Evolutionary conservation across 2,797 vertebrate species (phyloP), one percentile per base, ranked within the genome.

Genomic region (Masticophis lateralis): DNA sequence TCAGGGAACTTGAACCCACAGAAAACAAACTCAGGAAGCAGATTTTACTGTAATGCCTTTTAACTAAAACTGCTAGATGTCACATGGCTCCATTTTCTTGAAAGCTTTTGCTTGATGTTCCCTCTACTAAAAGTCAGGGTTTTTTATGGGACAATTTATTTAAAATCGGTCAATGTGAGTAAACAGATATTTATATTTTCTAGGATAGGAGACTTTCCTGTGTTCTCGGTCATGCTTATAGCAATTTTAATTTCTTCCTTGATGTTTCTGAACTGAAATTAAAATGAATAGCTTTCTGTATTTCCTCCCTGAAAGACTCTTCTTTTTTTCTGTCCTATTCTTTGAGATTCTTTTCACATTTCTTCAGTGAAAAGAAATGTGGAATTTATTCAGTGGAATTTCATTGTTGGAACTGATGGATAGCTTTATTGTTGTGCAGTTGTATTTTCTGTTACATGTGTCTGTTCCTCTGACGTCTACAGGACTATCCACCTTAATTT

Each of bases 1-100:
- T 92, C 63, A 89, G 11, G 94, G 92, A 88, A 88, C 87, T 86
- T 0, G 22, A 95, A 47, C 10, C 94, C 4, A 4, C 74, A 51
- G 20, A 95, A 86, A 93, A 8, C 2, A 90, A 94, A 94, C 27
- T 3, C 25, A 87, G 88, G 66, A 95, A 55, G 91, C 1, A 91
- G 94, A 16, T 4, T 92, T 95, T 90, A 27, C 11, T 88, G 37
- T 66, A 47, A 25, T 28, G 1, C 0, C 25, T 94, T 69, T 28
- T 47, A 93, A 60, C 66, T 7, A 0, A 0, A 0, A 0, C 20
- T 87, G 95, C 88, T 91, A 89, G 25, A 43, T 90, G 87, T 8
- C 66, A 22, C 37, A 89, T 86, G 87, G 91, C 4, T 27, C 43
- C 10, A 57, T 86, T 57, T 57, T 47, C 25, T 53, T 88, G n/a